Base-by-base conservation (phyloP, 1,140 invertebrate species). In the Drosophila seguyi region DNA sequence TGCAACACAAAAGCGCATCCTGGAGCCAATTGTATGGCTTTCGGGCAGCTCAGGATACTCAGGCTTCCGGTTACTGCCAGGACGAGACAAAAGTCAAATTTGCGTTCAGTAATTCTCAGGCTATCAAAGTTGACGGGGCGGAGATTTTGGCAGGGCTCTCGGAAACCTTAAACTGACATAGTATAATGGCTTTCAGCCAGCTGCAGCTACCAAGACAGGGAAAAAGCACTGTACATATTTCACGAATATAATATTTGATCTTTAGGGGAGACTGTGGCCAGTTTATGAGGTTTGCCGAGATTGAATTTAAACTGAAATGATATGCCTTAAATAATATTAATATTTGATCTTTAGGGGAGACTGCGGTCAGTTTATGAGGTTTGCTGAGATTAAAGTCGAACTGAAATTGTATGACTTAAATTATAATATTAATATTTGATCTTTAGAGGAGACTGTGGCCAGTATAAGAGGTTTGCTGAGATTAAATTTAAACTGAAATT, bases 1-100 rank as follows among this genome's bases (percentile, higher is more conserved):
- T 68, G 65, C 59, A 48, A 20, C 38, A 68, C 25, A 71, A 71
- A 67, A 67, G 45, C 60, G 66, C 66, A 69, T 72, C 50, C 52
- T 25, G n/a, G 3, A 39, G 34, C 34, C 41, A 48, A 58, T 58
- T 47, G 38, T 18, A 16, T 18, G 29, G 18, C n/a, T 14, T 36
- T 25, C 18, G 25, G 38, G 31, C 27, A 38, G 36, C 65, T 58
- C 48, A 18, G 48, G 22, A 72, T 38, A n/a, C 27, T 72, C 6
- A 16, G 3, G 10, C 16, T 11, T 68, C 44, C 44, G 44, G 44
- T 31, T 66, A 42, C 14, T 59, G 22, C 8, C 57, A 53, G 56
- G 45, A 27, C 14, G 22, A 8, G 31, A 25, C 25, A 42, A 53
- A 60, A 52, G 13, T 36, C 16, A 34, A 56, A 48, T 41, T 36